A percentile compares a stretch with the other conserved stretches of the same genome.
These are phyloP conservation scores for Carassius carassius DNA, from an alignment of 2,113 vertebrate species.

Conservation along the genomic window DNA sequence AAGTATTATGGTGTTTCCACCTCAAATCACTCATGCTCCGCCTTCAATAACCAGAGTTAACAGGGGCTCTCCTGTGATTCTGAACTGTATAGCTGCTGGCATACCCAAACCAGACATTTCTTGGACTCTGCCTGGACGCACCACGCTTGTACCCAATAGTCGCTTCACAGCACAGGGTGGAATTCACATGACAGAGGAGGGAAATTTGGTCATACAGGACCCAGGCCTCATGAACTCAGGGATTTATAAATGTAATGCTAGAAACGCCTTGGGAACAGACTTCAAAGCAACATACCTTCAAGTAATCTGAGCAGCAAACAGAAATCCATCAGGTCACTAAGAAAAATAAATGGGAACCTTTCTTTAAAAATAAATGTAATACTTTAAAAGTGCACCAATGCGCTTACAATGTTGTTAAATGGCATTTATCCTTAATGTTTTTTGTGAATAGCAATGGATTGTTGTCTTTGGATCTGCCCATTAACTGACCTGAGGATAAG, in stretches of 20 bases:
- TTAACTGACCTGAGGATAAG: not conserved
- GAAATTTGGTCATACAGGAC: conserved; percentile 75
- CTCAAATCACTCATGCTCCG: conserved; percentile 71
- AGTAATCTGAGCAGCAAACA: conserved; percentile 65
- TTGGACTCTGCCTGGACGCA: conserved; percentile 80
- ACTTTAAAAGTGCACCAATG: not conserved
- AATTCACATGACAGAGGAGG: conserved; percentile 75
- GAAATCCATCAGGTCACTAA: not conserved
- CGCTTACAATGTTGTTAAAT: conserved; percentile 7
- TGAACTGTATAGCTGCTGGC: conserved; percentile 71
- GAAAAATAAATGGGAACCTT: not conserved
- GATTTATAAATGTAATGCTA: conserved; percentile 82
- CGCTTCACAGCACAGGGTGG: conserved; percentile 70
- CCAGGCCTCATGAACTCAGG: conserved; percentile 77
- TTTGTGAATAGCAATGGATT: not conserved
- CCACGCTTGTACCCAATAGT: conserved; percentile 73
- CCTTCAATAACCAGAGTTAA: conserved; percentile 68
- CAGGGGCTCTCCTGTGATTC: conserved; percentile 68
- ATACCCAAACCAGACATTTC: conserved; percentile 79
- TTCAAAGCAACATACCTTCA: conserved; percentile 81
- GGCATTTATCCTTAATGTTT: conserved; percentile 23
- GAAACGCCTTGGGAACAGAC: conserved; percentile 77
- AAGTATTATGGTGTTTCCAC: conserved; percentile 75
- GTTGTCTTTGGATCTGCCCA: not conserved
- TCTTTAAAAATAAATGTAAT: not conserved